Base-by-base conservation (phyloP, 1,140 invertebrate genomes). In the Cepaea nemoralis region DNA sequence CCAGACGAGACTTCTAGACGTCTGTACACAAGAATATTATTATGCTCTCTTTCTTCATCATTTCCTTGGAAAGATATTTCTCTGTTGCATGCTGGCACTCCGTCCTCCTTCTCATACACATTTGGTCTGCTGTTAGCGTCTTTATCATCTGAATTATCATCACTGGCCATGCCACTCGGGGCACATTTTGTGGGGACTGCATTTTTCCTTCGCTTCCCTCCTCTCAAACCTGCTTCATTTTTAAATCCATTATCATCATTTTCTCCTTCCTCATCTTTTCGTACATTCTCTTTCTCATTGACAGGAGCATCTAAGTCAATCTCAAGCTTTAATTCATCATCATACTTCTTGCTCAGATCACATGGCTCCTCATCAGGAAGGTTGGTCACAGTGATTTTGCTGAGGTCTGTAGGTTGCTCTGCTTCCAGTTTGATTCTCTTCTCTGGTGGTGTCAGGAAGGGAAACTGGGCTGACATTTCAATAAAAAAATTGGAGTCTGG, bases 151-250 rank as follows among this genome's bases (percentile, higher is more conserved):
- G 86, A 86, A 69, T 89, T 88, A 48, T 91, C 89, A 77, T 89
- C 88, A 74, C 86, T 87, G 80, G 87, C 80, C 0, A 76, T 82
- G 40, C 85, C 77, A 48, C 84, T 86, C 48, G 91, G 90, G 1
- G 95, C 94, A 88, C 95, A 96, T 80, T 96, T 93, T 0, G 95
- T 97, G 0, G 97, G 97, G 90, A 98, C 97, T 86, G 96, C 95
- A 86, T 95, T 97, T 91, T 98, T 99, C 71, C 97, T 92, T 92
- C 98, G 97, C 70, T 97, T 87, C 66, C 86, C 63, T 86, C 85
- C 90, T 93, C 50, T 92, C 91, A 80, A 91, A 92, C 88, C 94
- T 93, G 1, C 92, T 91, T 87, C 93, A 93, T 85, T 93, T 91
- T 76, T 77, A 6, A 33, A n/a, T 12, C 84, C 83, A 42, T 69